These are phyloP conservation scores for Eira barbara DNA, from an alignment of 2,113 vertebrate genomes.

Conservation along the genomic window DNA sequence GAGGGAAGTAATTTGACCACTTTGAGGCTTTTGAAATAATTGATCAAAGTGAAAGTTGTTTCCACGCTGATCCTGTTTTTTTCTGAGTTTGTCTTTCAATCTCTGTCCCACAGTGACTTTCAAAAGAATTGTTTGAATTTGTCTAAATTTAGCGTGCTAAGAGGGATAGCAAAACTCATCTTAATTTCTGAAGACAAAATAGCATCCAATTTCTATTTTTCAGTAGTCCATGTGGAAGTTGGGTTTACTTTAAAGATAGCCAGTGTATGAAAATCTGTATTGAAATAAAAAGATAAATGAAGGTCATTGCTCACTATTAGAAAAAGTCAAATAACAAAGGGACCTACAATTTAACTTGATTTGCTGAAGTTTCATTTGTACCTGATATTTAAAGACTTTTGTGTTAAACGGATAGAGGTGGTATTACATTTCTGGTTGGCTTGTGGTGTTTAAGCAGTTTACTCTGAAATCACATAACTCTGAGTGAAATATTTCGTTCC, in stretches of 20 bases:
- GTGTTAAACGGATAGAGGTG: not conserved
- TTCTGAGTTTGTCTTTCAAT: constrained; percentile 31
- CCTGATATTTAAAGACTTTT: not conserved
- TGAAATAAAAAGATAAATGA: not conserved
- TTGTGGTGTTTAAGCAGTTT: not conserved
- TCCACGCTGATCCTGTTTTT: not conserved
- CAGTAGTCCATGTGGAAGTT: not conserved
- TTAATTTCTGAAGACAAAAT: constrained; percentile 32
- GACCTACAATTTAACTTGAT: not conserved
- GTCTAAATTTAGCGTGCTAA: constrained; percentile 34
- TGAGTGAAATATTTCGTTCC: not conserved
- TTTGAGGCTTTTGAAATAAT: constrained; percentile 48
- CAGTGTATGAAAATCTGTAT: not conserved
- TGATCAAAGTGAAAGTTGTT: constrained; percentile 40
- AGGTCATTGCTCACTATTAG: not conserved
- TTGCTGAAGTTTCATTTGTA: not conserved
- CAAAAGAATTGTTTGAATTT: constrained; percentile 13
- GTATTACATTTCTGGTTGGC: not conserved
- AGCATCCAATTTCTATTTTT: not conserved
- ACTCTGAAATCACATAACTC: not conserved
- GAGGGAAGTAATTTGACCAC: constrained; percentile 1
- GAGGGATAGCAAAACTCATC: not conserved
- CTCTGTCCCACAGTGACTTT: constrained; percentile 25
- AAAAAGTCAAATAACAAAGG: not conserved
- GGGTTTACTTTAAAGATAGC: not conserved